These are phyloP conservation scores for Chaetophractus vellerosus DNA, from an alignment of 2,797 vertebrate genomes.

Conservation along the genomic window DNA sequence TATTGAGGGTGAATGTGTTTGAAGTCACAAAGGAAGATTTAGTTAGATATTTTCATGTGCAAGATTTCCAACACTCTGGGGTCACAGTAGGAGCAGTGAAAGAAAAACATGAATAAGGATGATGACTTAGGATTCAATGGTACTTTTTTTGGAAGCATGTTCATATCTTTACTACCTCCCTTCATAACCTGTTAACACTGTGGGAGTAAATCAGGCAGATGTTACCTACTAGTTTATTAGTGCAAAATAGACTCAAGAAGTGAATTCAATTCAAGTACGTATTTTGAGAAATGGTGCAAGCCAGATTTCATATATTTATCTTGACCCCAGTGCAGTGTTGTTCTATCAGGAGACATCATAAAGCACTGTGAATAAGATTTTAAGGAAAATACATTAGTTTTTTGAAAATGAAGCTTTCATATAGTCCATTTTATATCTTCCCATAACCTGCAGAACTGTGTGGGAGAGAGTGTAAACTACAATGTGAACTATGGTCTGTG, in stretches of 20 bases:
- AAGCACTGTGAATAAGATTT: background rate
- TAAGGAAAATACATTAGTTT: too few relatives aligned
- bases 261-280: background rate
- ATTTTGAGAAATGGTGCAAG: background rate
- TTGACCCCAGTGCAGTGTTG: background rate
- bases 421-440: too few relatives aligned
- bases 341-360: background rate
- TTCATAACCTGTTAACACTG: background rate
- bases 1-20: background rate
- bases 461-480: too few relatives aligned
- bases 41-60: background rate
- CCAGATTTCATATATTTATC: background rate
- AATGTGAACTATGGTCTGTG: too few relatives aligned
- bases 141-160: background rate
- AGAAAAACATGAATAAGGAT: background rate
- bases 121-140: accelerated
- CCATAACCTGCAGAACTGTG: too few relatives aligned
- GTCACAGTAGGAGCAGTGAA: background rate
- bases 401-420: too few relatives aligned
- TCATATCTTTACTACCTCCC: accelerated
- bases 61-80: background rate
- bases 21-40: conserved; percentile 61
- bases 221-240: background rate
- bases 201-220: background rate
- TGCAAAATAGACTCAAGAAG: background rate